Base-by-base conservation (phyloP, 1,140 invertebrate species). In the Zeugodacus cucurbitae region DNA sequence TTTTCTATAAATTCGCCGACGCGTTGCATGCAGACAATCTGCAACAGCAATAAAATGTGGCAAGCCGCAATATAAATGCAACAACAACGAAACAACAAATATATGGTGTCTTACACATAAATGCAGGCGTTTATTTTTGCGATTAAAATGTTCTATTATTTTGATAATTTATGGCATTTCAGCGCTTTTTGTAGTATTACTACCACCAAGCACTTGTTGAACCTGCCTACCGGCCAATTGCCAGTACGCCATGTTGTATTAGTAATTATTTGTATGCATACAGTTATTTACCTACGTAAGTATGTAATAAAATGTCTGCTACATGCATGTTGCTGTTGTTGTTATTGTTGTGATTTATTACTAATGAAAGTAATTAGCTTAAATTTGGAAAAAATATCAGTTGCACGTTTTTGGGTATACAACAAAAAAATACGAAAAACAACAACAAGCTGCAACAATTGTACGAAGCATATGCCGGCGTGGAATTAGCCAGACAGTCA, bases 321-420 rank as follows among this genome's bases (percentile, higher is more conserved):
- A 22, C 14, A 41, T 78, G 20, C 70, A 41, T 26, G 74, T 48
- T n/a, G 37, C 44, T 82, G 74, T 48, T n/a, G 74, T 26, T 82
- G 26, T 82, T 48, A 82, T 48, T 82, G 41, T 82, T 82, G 74
- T 44, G 74, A 82, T 82, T 82, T 82, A 82, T 82, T 48, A 8
- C 74, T 82, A 82, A 82, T 82, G 74, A 82, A 82, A 82, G 74
- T 82, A 82, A 82, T 82, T 82, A 82, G 74, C 74, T 82, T 48
- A 48, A 82, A 82, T 82, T 82, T 82, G 17, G n/a, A n/a, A 82
- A 54, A 82, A 82, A 82, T 82, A 82, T 82, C 74, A 82, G 74
- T 82, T 82, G 74, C 74, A 82, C 67, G 74, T 48, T 82, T 70
- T 70, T 37, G 34, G 74, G 74, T 11, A 26, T 26, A 78, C 41